Evolutionary conservation across 2,113 vertebrate species (phyloP).

Genomic region (Vulpes ferrilata): DNA sequence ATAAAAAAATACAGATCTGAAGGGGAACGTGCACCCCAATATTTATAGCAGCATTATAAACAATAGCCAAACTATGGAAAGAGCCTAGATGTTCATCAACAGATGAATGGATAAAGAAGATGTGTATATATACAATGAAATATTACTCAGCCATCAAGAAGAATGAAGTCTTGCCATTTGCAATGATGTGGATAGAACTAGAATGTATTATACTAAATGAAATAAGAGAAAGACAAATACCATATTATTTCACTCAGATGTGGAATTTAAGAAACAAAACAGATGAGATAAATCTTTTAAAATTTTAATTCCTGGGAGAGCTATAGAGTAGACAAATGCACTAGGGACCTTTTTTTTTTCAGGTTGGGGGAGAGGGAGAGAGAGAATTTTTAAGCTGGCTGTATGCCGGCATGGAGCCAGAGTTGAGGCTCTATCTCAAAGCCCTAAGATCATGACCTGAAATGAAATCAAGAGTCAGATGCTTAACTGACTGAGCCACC

Average conservation of each 20-base stretch:
- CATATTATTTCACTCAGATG: background rate
- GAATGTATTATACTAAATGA: background rate
- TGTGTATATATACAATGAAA: background rate
- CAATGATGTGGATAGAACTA: background rate
- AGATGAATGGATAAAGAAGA: background rate
- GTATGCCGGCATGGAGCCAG: background rate
- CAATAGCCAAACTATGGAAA: background rate
- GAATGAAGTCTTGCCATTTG: background rate
- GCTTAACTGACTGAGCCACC: no score
- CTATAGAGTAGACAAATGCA: background rate
- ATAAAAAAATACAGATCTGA: background rate
- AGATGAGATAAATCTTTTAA: background rate
- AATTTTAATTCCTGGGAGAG: conserved; percentile 17
- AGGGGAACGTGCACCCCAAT: background rate
- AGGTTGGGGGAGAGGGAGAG: background rate
- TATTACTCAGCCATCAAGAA: background rate
- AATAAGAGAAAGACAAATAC: background rate
- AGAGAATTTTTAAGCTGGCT: background rate
- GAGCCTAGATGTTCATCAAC: background rate
- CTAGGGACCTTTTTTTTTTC: background rate
- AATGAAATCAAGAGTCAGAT: no score
- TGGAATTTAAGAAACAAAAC: background rate
- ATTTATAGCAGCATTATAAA: background rate
- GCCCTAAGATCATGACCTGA: background rate
- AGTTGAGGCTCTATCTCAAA: background rate